Evolutionary conservation across 2,113 vertebrate genomes (phyloP).

Genomic region (Epinephelus moara): DNA sequence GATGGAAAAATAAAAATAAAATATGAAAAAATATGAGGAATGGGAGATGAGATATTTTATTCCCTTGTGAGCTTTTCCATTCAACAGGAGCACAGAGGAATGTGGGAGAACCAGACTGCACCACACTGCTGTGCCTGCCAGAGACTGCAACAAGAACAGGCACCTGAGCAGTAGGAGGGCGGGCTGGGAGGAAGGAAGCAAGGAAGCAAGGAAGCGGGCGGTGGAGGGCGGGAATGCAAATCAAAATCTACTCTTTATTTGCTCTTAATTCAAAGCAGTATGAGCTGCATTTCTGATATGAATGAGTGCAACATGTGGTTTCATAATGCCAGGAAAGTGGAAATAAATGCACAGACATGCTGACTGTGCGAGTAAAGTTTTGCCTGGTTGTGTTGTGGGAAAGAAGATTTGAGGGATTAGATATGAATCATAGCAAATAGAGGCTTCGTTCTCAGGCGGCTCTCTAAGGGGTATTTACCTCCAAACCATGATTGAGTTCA

Average conservation of each 20-base stretch:
- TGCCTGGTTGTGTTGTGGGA: slow-evolving; percentile 17
- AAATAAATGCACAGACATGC: background rate
- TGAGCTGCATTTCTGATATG: background rate
- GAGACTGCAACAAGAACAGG: slow-evolving; percentile 57
- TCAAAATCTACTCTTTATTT: slow-evolving; percentile 5
- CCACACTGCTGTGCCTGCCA: slow-evolving; percentile 28
- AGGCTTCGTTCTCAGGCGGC: slow-evolving; percentile 25
- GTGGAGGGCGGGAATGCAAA: background rate
- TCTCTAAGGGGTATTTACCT: slow-evolving; percentile 44
- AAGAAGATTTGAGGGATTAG: slow-evolving; percentile 29
- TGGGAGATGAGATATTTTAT: slow-evolving; percentile 7
- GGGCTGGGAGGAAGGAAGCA: slow-evolving; percentile 55
- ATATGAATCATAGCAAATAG: slow-evolving; percentile 39
- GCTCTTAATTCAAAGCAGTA: background rate
- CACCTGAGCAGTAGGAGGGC: slow-evolving; percentile 67
- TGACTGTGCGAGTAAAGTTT: background rate
- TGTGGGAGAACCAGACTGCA: slow-evolving; percentile 50
- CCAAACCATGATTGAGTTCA: slow-evolving; percentile 25
- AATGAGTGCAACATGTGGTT: background rate
- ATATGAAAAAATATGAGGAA: background rate
- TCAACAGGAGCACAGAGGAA: slow-evolving; percentile 40
- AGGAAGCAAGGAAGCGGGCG: slow-evolving; percentile 1
- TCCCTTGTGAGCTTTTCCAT: slow-evolving; percentile 31
- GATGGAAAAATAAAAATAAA: background rate
- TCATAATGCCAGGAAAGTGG: background rate